Evolutionary conservation across 1,140 invertebrate species (phyloP), one percentile per base, ranked within the genome.

Genomic region (Dreissena rostriformis): DNA sequence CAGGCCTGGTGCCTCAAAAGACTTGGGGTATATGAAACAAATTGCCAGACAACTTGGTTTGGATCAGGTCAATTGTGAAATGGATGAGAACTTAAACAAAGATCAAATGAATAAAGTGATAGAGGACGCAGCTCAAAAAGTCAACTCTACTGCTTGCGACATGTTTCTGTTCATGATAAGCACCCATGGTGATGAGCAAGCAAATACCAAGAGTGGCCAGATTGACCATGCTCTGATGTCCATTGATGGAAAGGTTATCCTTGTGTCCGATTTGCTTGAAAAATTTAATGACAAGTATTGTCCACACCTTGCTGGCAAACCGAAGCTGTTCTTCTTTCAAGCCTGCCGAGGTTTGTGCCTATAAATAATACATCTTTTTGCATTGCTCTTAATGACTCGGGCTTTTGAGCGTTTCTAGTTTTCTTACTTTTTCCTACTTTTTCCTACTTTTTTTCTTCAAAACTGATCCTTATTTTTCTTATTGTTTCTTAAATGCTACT

Each of bases 101-200:
- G 65, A 65, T 79, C 66, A 51, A 29, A 26, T 55, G 17, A 10
- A 70, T 14, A 19, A 63, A 15, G 22, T 75, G 26, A 49, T 85
- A 19, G 26, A n/a, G 8, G 29, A 51, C 17, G 78, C 84, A 19
- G 49, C 51, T n/a, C 17, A 67, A 29, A 29, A 15, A 1, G 71
- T 39, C 39, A 39, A 87, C 63, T 68, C 83, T 71, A 70, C 78
- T 7, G 49, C 83, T 12, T 82, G 73, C 51, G 87, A 87, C 55
- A 85, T 87, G 63, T 88, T 89, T 70, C 77, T 84, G 7, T 73
- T 86, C 24, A 85, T 87, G n/a, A 77, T 89, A 10, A 80, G 76
- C n/a, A 70, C 86, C 14, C 86, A 87, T 84, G 86, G 86, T 1
- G 29, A 76, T 22, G 80, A 86, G 52, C 7, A 76, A 0, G 26